Evolutionary conservation across 1,140 invertebrate genomes (phyloP), one percentile per base, ranked within the genome.

Genomic region (Cataglyphis hispanica): DNA sequence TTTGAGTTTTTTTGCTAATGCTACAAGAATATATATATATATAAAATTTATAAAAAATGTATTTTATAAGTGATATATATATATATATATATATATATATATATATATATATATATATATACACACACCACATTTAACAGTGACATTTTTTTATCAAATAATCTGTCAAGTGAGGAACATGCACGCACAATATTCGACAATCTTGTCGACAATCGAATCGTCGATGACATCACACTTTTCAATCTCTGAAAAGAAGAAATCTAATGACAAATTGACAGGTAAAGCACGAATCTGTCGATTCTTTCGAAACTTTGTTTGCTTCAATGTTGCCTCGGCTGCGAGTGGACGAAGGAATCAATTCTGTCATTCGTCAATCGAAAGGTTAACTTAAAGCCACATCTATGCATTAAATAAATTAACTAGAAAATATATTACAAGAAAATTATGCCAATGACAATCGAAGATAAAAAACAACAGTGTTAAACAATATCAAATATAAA

Each of bases 291-390:
- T 75, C 56, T 43, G 74, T 64, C 75, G 58, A 77, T 46, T 25
- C 43, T 43, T 43, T 77, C 75, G 40, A 64, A 64, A 77, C 19
- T 77, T 64, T 77, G 61, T 77, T 63, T 31, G 37, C 60, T 8
- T 64, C 40, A 19, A 64, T 25, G 40, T 64, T 46, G 58, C 63
- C 58, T 31, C 11, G 40, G 6, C 19, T 31, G 11, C 37, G 11
- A 61, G 37, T 64, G 19, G 25, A 76, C 37, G 60, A 76, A 77
- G 37, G 11, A 77, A 64, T 77, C 60, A 77, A 77, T 77, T 50
- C 46, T 50, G 46, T 50, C 46, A 50, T 50, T 34, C 27, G 58
- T 1, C 75, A 64, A 64, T 77, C 13, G 25, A 64, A 46, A 77
- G 75, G 60, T 77, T 64, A 64, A 77, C 19, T 77, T 5, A 63